Evolutionary conservation across 2,888 invertebrate species (phyloP).

Genomic region (Nemapogon koenigi): DNA sequence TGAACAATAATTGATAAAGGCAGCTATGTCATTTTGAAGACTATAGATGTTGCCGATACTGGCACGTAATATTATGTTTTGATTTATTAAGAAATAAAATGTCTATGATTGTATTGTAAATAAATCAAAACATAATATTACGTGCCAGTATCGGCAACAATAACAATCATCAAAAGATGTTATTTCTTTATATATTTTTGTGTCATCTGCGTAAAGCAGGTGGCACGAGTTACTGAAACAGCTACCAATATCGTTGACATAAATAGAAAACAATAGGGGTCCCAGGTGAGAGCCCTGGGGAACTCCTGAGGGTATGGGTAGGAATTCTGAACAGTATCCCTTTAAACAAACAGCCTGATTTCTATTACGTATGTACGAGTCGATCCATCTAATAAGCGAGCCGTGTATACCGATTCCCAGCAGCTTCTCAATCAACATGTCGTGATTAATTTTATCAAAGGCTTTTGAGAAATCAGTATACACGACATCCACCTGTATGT

Average conservation of each 20-base stretch:
- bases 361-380: conserved; percentile 14
- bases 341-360: conserved; percentile 13
- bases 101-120: no score
- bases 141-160: no score
- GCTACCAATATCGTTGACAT: conserved; percentile 9
- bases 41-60: no score
- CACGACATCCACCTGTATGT: conserved; percentile 15
- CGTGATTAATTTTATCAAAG: conserved; percentile 15
- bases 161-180: conserved; percentile 5
- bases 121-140: no score
- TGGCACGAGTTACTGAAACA: neutral
- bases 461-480: conserved; percentile 17
- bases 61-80: no score
- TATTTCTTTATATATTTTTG: conserved; percentile 10
- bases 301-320: conserved; percentile 13
- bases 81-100: no score
- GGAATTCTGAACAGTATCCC: conserved; percentile 12
- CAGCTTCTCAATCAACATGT: conserved; percentile 9
- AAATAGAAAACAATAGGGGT: conserved; percentile 14
- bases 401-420: conserved; percentile 13
- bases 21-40: no score
- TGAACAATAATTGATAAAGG: no score
- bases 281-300: conserved; percentile 16
- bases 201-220: conserved; percentile 16
- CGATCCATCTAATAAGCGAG: conserved; percentile 13